A percentile compares a stretch with the other conserved stretches of the same genome.
Conservation (phyloP, 2,113 vertebrate genomes). For the Tragulus kanchil region DNA sequence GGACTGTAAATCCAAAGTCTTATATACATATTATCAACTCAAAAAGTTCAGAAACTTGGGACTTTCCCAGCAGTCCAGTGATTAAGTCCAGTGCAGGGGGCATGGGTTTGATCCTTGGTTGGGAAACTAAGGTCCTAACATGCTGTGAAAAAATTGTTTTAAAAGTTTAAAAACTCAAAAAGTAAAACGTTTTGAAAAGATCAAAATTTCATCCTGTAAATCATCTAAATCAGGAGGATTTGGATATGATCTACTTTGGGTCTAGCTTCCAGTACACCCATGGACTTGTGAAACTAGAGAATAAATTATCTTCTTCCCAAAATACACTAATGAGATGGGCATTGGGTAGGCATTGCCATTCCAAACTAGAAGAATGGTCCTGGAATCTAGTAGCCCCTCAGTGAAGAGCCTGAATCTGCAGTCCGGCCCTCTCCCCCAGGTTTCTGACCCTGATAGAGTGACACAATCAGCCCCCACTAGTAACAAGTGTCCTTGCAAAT, state of each 20-base stretch:
- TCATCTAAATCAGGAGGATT: not conserved
- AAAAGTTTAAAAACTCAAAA: too few relatives aligned
- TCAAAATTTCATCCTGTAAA: not conserved
- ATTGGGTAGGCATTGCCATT: not conserved
- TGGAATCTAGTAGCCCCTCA: not conserved
- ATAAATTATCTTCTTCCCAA: constrained; percentile 7
- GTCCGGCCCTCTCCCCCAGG: too few relatives aligned
- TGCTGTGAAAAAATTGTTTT: too few relatives aligned
- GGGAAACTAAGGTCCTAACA: too few relatives aligned
- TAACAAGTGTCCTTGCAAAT: not conserved
- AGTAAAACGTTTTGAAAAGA: not conserved
- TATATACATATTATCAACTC: not conserved
- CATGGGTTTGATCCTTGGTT: too few relatives aligned
- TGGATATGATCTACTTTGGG: not conserved
- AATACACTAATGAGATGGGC: not conserved
- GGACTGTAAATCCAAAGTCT: constrained; percentile 47
- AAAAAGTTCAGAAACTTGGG: not conserved
- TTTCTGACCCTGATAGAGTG: not conserved
- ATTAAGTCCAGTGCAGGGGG: too few relatives aligned
- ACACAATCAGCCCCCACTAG: not conserved
- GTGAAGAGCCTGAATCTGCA: not conserved
- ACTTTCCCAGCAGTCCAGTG: not conserved
- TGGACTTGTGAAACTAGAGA: not conserved
- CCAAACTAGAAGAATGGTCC: not conserved
- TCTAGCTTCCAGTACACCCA: not conserved